Percentiles rank a stretch among this genome's conserved stretches.
Conservation (phyloP, 2,113 vertebrate species). For the Eubucco bourcierii region DNA sequence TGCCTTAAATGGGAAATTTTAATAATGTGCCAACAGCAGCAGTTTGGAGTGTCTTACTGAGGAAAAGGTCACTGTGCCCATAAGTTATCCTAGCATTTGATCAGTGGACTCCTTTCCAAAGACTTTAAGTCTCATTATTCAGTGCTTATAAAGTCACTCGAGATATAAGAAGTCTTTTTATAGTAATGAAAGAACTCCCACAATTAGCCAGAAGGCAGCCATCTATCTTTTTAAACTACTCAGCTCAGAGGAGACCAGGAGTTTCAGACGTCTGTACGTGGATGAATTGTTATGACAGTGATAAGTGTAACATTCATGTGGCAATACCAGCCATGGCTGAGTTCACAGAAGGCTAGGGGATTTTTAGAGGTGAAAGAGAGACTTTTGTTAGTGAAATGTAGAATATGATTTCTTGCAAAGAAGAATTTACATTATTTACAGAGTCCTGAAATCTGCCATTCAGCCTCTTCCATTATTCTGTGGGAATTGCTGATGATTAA, state of each 20-base stretch:
- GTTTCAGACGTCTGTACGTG: conserved; percentile 32
- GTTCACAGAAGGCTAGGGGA: background rate
- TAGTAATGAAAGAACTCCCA: conserved; percentile 75
- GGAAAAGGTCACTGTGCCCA: conserved; percentile 71
- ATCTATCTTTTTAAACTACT: conserved; percentile 78
- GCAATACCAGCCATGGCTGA: background rate
- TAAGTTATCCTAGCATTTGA: conserved; percentile 75
- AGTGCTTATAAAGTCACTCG: conserved; percentile 76
- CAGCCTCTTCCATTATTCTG: background rate
- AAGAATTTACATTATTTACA: background rate
- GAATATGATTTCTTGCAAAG: background rate
- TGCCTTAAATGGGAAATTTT: conserved; percentile 55
- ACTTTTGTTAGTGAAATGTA: background rate
- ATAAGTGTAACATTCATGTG: conserved; percentile 57
- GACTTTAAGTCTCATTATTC: conserved; percentile 76
- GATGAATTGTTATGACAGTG: conserved; percentile 76
- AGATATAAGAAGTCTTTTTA: conserved; percentile 75
- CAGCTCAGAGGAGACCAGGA: conserved; percentile 55
- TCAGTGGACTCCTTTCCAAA: conserved; percentile 67
- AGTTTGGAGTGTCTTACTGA: conserved; percentile 65
- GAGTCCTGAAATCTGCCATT: background rate
- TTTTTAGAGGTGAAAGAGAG: background rate
- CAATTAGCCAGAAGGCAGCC: conserved; percentile 81
- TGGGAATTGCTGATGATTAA: conserved; percentile 19
- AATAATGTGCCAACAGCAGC: conserved; percentile 70